Evolutionary conservation across 2,888 invertebrate species (phyloP).

Genomic region (Plebejus anna): DNA sequence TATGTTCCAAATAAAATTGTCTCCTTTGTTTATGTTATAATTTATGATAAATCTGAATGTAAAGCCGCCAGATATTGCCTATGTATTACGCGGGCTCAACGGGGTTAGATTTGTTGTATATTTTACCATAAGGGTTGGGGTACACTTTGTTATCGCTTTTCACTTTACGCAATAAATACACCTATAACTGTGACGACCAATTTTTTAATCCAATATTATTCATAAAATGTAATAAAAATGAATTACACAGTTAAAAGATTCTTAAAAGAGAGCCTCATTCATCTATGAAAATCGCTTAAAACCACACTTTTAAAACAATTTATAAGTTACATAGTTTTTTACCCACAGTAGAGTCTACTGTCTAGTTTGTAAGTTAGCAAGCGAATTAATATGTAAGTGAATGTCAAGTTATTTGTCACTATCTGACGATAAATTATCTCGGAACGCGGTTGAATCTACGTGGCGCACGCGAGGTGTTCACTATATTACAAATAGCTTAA

Average conservation of each 20-base stretch:
- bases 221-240: background rate
- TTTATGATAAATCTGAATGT: constrained; percentile 47
- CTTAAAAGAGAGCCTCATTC: background rate
- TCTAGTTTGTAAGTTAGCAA: constrained; percentile 1
- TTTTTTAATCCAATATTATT: background rate
- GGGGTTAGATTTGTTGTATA: constrained; percentile 38
- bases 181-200: too few relatives aligned
- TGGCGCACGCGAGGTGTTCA: constrained; percentile 23
- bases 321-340: background rate
- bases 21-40: constrained; percentile 49
- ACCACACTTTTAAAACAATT: background rate
- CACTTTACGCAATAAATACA: background rate
- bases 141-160: background rate
- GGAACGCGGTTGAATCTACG: constrained; percentile 14
- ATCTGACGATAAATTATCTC: constrained; percentile 25
- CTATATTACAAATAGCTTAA: constrained; percentile 21
- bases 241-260: background rate
- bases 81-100: constrained; percentile 45
- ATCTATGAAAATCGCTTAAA: too few relatives aligned
- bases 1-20: constrained; percentile 55
- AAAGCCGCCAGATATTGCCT: constrained; percentile 45
- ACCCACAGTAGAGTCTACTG: background rate
- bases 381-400: constrained; percentile 18
- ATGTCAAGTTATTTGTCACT: constrained; percentile 21
- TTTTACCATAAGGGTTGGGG: constrained; percentile 29